Conservation (phyloP, 2,888 invertebrate species). For the Ditula angustiorana region DNA sequence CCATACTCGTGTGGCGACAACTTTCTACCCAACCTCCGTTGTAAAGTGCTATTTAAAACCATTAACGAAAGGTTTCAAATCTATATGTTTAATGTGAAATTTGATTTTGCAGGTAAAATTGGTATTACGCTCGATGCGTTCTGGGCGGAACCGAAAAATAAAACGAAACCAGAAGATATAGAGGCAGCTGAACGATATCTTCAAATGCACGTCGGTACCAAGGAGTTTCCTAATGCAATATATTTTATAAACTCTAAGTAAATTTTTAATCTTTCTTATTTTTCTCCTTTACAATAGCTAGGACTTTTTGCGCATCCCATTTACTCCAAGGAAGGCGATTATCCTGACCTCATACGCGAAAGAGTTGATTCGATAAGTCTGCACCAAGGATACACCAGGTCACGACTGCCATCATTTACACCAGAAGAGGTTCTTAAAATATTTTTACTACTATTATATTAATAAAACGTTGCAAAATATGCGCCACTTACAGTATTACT, state of each 20-base stretch:
- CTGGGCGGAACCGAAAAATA: conserved; percentile 83
- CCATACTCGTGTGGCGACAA: too few relatives aligned
- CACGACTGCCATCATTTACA: conserved; percentile 80
- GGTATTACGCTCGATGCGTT: conserved; percentile 85
- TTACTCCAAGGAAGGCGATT: conserved; percentile 77
- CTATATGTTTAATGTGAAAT: conserved; percentile 1
- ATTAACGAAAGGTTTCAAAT: too few relatives aligned
- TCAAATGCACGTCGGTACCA: conserved; percentile 81
- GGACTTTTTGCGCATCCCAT: conserved; percentile 83
- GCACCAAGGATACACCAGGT: conserved; percentile 73
- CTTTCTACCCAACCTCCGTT: too few relatives aligned
- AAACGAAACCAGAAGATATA: conserved; percentile 70
- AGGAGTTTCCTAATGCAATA: too few relatives aligned
- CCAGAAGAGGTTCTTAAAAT: conserved; percentile 66
- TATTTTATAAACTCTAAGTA: too few relatives aligned
- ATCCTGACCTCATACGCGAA: conserved; percentile 76
- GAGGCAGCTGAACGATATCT: conserved; percentile 83
- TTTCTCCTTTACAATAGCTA: conserved; percentile 57
- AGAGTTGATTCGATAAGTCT: conserved; percentile 72
- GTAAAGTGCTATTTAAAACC: too few relatives aligned
- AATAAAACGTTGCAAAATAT: too few relatives aligned
- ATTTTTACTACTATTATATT: neutral
- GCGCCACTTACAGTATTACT: too few relatives aligned
- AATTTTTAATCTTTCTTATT: too few relatives aligned
- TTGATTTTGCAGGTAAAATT: conserved; percentile 75